Conservation (phyloP, 1,140 invertebrate species). For the Drosophila grimshawi region DNA sequence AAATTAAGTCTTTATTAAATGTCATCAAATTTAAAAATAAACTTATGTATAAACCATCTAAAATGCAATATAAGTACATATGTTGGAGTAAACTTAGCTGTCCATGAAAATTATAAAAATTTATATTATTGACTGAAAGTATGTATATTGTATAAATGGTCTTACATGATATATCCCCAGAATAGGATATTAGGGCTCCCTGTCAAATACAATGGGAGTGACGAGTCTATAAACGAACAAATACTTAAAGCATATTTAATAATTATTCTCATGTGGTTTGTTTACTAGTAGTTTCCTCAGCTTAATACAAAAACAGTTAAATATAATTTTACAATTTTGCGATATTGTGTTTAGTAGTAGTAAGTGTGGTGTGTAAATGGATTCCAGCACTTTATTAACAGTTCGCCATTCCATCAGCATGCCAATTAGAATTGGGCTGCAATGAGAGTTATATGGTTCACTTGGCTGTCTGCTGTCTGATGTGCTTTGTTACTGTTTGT, state of each 20-base stretch:
- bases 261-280: slow-evolving; percentile 19
- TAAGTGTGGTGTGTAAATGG: neutral
- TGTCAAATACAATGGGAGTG: slow-evolving; percentile 40
- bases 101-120: slow-evolving; percentile 56
- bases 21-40: slow-evolving; percentile 67
- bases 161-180: slow-evolving; percentile 31
- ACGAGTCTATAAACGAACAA: slow-evolving; percentile 41
- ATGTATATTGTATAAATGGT: slow-evolving; percentile 41
- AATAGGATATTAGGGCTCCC: slow-evolving; percentile 37
- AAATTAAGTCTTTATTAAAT: slow-evolving; percentile 71
- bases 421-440: neutral
- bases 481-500: neutral
- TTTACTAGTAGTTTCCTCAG: slow-evolving; percentile 25
- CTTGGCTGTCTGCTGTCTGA: neutral
- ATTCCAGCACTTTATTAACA: slow-evolving; percentile 13
- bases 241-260: slow-evolving; percentile 46
- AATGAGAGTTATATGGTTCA: slow-evolving; percentile 1
- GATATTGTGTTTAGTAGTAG: slow-evolving; percentile 1
- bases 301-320: slow-evolving; percentile 6
- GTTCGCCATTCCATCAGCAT: slow-evolving; percentile 3
- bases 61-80: slow-evolving; percentile 73
- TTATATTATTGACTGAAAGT: slow-evolving; percentile 45
- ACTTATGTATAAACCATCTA: slow-evolving; percentile 65
- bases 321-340: slow-evolving; percentile 24
- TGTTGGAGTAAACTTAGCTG: slow-evolving; percentile 56